Evolutionary conservation across 2,797 vertebrate genomes (phyloP).

Genomic region (Alectoris magna): DNA sequence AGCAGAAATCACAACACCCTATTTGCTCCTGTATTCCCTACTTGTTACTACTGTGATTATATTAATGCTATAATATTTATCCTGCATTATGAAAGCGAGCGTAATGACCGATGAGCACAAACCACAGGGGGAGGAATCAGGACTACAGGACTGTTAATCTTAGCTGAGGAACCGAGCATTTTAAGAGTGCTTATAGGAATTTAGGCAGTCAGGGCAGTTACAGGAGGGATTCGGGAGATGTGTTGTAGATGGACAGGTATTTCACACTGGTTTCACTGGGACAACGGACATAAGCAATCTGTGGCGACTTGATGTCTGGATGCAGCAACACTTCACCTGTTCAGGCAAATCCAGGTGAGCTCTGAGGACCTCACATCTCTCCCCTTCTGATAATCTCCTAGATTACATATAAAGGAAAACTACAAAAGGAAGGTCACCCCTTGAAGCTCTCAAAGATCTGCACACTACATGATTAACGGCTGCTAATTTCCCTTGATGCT

Average conservation of each 20-base stretch:
- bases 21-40: neutral
- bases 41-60: neutral
- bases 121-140: neutral
- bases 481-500: neutral
- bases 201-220: neutral
- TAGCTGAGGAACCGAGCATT: neutral
- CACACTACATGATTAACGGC: neutral
- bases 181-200: neutral
- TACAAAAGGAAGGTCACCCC: neutral
- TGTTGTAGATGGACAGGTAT: neutral
- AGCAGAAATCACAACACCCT: neutral
- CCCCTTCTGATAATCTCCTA: neutral
- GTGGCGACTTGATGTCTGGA: neutral
- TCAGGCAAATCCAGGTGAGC: neutral
- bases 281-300: neutral
- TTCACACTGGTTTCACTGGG: neutral
- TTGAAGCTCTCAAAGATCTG: neutral
- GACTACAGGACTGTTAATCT: neutral
- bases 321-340: neutral
- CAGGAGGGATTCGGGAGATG: neutral
- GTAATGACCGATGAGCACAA: neutral
- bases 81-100: neutral
- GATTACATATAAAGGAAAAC: neutral
- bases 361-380: neutral
- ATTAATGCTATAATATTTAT: neutral